phyloP scores from a whole-genome alignment of 2,888 invertebrate genomes.

The Caenorhabditis doughertyi region DNA sequence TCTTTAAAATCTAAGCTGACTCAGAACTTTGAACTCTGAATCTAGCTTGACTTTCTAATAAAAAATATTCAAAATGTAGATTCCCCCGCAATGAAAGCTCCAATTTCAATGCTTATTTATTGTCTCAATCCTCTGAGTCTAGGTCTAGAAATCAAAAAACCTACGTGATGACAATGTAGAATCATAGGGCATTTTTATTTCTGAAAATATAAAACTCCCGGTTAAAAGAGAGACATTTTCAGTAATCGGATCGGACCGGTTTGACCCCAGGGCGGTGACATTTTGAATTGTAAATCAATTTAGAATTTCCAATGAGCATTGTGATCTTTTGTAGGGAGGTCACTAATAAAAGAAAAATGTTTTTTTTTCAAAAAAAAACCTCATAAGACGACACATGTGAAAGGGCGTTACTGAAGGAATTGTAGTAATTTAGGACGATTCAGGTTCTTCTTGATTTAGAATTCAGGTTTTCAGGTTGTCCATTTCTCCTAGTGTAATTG shows the following conservation, averaged over 20 bases:
- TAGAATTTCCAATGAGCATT: constrained; percentile 14
- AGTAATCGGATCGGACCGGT: constrained; percentile 46
- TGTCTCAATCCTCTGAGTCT: not conserved
- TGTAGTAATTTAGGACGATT: constrained; percentile 10
- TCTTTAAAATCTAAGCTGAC: no score
- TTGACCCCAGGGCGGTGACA: constrained; percentile 25
- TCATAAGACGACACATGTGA: not conserved
- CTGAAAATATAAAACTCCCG: constrained; percentile 21
- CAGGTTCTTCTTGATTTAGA: constrained; percentile 35
- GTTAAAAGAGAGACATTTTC: constrained; percentile 10
- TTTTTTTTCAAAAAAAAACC: not conserved
- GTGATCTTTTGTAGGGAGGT: not conserved
- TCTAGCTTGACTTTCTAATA: no score
- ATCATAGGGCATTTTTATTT: not conserved
- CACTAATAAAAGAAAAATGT: not conserved
- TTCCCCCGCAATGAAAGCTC: not conserved
- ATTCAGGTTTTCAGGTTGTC: constrained; percentile 44
- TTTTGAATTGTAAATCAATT: not conserved
- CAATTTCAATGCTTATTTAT: constrained; percentile 6
- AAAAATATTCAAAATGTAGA: constrained; percentile 29
- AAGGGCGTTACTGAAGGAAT: constrained; percentile 19
- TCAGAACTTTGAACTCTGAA: no score
- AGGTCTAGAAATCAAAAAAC: constrained; percentile 4
- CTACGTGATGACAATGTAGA: constrained; percentile 15
- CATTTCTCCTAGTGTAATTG: constrained; percentile 18